A percentile compares a stretch with the other conserved stretches of the same genome.
Evolutionary conservation across 2,797 vertebrate species (phyloP).

Genomic region (Chelon auratus): DNA sequence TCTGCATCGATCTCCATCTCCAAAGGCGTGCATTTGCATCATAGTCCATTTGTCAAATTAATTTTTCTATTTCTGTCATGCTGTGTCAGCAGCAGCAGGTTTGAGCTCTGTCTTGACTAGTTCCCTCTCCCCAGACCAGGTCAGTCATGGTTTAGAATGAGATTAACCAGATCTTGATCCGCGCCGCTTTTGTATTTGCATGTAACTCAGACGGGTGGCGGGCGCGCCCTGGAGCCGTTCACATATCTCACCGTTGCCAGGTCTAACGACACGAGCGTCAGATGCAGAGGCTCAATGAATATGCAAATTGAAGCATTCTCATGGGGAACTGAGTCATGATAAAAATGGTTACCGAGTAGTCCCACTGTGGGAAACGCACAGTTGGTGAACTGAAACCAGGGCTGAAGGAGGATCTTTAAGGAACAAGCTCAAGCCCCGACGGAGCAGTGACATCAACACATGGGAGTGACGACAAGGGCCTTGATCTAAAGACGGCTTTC

Average conservation of each 20-base stretch:
- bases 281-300: conserved; percentile 55
- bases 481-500: conserved; percentile 45
- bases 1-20: conserved; percentile 63
- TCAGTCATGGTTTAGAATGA: conserved; percentile 49
- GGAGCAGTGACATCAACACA: conserved; percentile 48
- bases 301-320: conserved; percentile 64
- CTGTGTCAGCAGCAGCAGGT: conserved; percentile 53
- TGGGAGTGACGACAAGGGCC: conserved; percentile 30
- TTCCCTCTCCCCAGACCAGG: conserved; percentile 29
- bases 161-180: conserved; percentile 58
- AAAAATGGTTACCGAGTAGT: conserved; percentile 18
- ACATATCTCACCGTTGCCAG: conserved; percentile 55
- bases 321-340: conserved; percentile 34
- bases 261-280: conserved; percentile 57
- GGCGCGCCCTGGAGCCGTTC: conserved; percentile 65
- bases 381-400: conserved; percentile 3
- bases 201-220: conserved; percentile 72
- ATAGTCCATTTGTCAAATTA: conserved; percentile 77
- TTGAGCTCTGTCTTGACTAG: conserved; percentile 38
- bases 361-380: conserved; percentile 6
- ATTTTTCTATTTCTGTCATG: conserved; percentile 72
- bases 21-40: conserved; percentile 75
- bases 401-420: conserved; percentile 21
- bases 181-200: conserved; percentile 74
- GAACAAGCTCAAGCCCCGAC: conserved; percentile 25